Base-by-base conservation (phyloP, 1,140 invertebrate species). In the Hycleus phaleratus region DNA sequence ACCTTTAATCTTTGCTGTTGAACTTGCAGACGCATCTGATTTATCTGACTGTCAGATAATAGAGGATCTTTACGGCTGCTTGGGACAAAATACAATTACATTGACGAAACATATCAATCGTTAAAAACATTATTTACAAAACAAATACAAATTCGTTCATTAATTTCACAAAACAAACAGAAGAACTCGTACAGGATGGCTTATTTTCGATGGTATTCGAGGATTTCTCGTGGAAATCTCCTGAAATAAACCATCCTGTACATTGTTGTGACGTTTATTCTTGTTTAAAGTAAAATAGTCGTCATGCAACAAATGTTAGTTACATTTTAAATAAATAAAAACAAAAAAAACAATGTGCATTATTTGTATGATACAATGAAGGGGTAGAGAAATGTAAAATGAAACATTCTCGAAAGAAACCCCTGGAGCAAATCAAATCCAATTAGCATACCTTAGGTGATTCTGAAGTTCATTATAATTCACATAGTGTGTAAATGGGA, bases 391-490 rank as follows among this genome's bases (percentile, higher is more conserved):
- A 32, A 32, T 32, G 32, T 7, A 32, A 18, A 18, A 18, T 18
- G 18, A 2, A 18, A 18, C 18, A 18, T 18, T 18, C 18, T 18
- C 18, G 18, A 18, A 18, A 2, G 18, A 18, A 18, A 32, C 32
- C 32, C 32, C 32, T 32, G 32, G 4, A 7, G 7, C 32, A 32
- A 32, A 4, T 7, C 32, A 32, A 32, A 4, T 5, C 4, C 4
- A 32, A 32, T 5, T 44, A 4, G 75, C 76, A 82, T 76, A 87
- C 85, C 82, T 86, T 56, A 88, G 73, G 71, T 88, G 87, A 62
- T 86, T 86, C 71, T 90, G 87, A 68, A 91, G 83, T 75, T 91
- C 88, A 72, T 90, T 85, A 67, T 90, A 90, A 71, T 91, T 91
- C 38, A 87, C 85, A 67, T 91, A 90, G 69, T 91, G 88, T 53